A percentile compares a stretch with the other conserved stretches of the same genome.
Evolutionary conservation across 2,113 vertebrate species (phyloP).

Genomic region (Chaetodon auriga): DNA sequence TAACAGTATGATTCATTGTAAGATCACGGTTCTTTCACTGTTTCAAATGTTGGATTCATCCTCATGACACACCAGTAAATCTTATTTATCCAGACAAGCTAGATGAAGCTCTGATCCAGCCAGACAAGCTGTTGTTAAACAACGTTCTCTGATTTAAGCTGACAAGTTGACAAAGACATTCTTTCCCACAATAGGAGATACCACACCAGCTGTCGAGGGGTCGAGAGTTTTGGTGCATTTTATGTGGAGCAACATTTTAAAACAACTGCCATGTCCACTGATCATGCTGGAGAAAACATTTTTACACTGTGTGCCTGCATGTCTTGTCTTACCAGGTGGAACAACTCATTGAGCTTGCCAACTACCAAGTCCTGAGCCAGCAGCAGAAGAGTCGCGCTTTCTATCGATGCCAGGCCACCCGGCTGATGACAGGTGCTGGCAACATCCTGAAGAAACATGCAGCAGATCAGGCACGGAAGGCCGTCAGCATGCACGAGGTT

Average conservation of each 20-base stretch:
- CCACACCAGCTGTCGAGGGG: not conserved
- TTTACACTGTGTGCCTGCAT: conserved; percentile 6
- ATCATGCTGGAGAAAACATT: not conserved
- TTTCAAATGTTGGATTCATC: not conserved
- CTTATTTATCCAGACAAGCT: conserved; percentile 11
- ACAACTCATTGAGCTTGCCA: conserved; percentile 97
- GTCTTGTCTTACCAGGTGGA: conserved; percentile 83
- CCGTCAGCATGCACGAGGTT: conserved; percentile 97
- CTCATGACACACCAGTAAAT: not conserved
- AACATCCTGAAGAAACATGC: conserved; percentile 99
- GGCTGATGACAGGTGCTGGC: conserved; percentile 97
- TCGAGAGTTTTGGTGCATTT: not conserved
- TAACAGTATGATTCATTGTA: conserved; percentile 14
- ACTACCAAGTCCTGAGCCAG: conserved; percentile 99
- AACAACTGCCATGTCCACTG: not conserved
- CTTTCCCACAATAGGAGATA: not conserved
- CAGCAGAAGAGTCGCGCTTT: conserved; percentile 99
- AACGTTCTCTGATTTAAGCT: not conserved
- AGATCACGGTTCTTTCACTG: not conserved
- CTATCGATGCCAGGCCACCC: conserved; percentile 97
- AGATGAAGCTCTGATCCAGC: not conserved
- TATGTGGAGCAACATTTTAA: not conserved
- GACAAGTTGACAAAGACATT: not conserved
- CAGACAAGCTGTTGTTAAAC: not conserved
- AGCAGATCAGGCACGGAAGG: conserved; percentile 97